Evolutionary conservation across 2,113 vertebrate genomes (phyloP).

Genomic region (Engraulis encrasicolus): DNA sequence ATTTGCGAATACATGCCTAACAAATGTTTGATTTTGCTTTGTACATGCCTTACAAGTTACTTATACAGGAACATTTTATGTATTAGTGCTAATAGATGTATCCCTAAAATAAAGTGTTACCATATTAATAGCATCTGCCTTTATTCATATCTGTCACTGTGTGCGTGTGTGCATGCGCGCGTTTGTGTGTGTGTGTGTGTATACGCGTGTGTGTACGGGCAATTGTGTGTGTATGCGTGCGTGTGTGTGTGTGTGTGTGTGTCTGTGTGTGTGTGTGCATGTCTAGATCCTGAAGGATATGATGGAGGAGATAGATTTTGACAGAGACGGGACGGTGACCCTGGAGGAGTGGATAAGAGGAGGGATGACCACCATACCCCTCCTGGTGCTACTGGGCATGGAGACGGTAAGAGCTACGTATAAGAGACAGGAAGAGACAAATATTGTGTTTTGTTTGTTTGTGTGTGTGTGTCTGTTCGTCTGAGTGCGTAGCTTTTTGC

Average conservation of each 20-base stretch:
- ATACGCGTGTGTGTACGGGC: no score
- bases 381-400: slow-evolving; percentile 93
- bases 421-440: neutral
- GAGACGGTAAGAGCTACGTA: slow-evolving; percentile 83
- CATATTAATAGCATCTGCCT: no score
- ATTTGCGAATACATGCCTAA: no score
- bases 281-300: slow-evolving; percentile 93
- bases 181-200: no score
- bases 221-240: no score
- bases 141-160: no score
- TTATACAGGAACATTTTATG: no score
- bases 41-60: no score
- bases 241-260: neutral
- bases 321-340: slow-evolving; percentile 87
- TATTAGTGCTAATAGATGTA: no score
- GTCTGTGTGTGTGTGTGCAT: neutral
- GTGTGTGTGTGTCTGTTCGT: neutral
- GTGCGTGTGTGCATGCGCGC: no score
- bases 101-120: no score
- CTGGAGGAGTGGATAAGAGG: slow-evolving; percentile 94
- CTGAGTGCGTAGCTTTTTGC: slow-evolving; percentile 17
- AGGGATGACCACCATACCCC: slow-evolving; percentile 92
- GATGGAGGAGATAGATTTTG: slow-evolving; percentile 93
- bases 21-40: no score
- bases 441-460: slow-evolving; percentile 22